These are phyloP conservation scores for Actinopyga echinites DNA, from an alignment of 53 echinoderm and acorn worm genomes.

Conservation along the genomic window DNA sequence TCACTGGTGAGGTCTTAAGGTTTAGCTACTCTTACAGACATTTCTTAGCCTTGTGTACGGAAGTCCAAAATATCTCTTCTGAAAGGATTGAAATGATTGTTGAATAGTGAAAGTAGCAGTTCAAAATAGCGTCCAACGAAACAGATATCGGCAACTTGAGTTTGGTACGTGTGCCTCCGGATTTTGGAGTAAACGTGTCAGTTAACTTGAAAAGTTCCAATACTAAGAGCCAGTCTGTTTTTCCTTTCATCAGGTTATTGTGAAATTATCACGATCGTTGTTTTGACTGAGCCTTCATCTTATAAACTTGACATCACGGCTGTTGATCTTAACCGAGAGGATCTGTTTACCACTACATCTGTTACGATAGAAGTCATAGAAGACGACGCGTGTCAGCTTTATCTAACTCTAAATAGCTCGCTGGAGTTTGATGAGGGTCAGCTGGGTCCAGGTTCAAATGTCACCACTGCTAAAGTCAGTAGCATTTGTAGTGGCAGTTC, in stretches of 20 bases:
- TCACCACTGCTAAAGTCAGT: background rate
- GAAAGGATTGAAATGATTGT: too few relatives aligned
- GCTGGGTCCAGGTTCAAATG: background rate
- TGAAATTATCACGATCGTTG: conserved; percentile 9
- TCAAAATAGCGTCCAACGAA: too few relatives aligned
- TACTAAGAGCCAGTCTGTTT: background rate
- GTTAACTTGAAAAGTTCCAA: too few relatives aligned
- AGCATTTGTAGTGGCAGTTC: background rate
- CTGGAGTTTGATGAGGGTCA: conserved; percentile 3
- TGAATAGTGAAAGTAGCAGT: too few relatives aligned
- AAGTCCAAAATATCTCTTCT: too few relatives aligned
- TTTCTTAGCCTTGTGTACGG: too few relatives aligned
- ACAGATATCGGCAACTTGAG: too few relatives aligned
- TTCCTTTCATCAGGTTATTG: background rate
- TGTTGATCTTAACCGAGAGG: background rate
- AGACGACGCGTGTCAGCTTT: background rate
- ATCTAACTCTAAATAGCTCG: background rate
- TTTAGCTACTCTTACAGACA: too few relatives aligned
- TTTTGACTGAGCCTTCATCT: background rate
- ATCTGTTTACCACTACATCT: background rate
- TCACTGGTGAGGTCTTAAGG: too few relatives aligned
- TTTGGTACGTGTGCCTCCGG: too few relatives aligned
- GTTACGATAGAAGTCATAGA: background rate
- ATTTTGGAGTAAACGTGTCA: too few relatives aligned
- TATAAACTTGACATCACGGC: background rate